These are phyloP conservation scores for Catharus minimus DNA, from an alignment of 2,113 vertebrate genomes.

Conservation along the genomic window DNA sequence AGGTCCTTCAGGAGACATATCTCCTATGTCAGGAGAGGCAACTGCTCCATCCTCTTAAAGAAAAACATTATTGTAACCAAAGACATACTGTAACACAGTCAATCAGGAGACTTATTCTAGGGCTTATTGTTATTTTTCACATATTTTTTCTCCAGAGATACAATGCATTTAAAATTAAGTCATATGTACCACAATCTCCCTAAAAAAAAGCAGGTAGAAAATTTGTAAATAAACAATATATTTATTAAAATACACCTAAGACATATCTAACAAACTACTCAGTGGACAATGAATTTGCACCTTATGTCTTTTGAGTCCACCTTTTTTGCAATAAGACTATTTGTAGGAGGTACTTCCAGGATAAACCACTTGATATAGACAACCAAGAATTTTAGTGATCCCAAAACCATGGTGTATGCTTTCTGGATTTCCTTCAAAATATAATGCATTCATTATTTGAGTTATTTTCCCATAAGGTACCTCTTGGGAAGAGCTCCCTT, in stretches of 20 bases:
- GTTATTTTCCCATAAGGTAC: not conserved
- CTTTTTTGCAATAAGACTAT: not conserved
- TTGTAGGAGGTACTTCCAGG: not conserved
- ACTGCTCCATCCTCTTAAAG: conserved; percentile 86
- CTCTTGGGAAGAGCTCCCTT: not conserved
- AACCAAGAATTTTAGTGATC: not conserved
- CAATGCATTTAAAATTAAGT: not conserved
- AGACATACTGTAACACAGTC: not conserved
- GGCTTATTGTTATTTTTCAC: not conserved
- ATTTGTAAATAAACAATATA: not conserved
- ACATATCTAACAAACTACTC: not conserved
- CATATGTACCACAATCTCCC: fast-evolving
- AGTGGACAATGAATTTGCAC: not conserved
- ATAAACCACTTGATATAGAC: not conserved
- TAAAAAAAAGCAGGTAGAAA: not conserved
- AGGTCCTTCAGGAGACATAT: conserved; percentile 95
- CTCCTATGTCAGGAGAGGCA: conserved; percentile 87
- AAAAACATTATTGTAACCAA: conserved; percentile 20
- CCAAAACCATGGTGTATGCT: not conserved
- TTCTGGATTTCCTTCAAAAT: not conserved
- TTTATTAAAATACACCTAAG: not conserved
- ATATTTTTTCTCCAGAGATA: not conserved
- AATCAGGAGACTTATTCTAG: not conserved
- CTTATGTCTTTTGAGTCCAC: not conserved
- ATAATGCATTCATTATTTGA: not conserved